Conservation (phyloP, 2,113 vertebrate genomes). For the Lipotes vexillifer region DNA sequence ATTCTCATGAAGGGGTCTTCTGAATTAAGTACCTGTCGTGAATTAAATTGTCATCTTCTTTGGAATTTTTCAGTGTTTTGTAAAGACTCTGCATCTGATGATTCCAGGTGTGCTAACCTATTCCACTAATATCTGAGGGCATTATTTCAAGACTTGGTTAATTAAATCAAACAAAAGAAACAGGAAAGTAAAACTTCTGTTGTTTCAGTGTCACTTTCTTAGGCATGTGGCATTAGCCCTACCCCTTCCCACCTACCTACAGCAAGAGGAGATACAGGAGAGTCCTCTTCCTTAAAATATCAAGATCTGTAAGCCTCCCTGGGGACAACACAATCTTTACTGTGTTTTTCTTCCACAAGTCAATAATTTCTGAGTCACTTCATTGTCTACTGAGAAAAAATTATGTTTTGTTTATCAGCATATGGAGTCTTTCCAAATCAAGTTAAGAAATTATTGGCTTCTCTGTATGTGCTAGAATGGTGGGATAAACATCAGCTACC, state of each 20-base stretch:
- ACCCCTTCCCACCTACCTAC: not conserved
- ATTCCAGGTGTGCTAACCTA: not conserved
- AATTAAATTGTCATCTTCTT: not conserved
- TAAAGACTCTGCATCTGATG: not conserved
- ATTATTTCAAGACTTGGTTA: conserved; percentile 21
- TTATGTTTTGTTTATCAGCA: not conserved
- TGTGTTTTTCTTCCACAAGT: not conserved
- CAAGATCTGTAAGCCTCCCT: not conserved
- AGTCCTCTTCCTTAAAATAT: not conserved
- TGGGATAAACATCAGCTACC: not conserved
- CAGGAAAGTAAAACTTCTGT: not conserved
- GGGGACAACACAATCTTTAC: not conserved
- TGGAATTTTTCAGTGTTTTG: not conserved
- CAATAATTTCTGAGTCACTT: conserved; percentile 1
- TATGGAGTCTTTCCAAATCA: not conserved
- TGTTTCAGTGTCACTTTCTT: not conserved
- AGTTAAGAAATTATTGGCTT: not conserved
- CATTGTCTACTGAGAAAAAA: not conserved
- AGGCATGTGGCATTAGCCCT: not conserved
- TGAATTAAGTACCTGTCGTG: not conserved
- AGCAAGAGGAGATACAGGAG: not conserved
- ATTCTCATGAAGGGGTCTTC: not conserved
- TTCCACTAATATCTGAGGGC: not conserved
- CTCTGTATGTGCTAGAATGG: not conserved
- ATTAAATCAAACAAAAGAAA: conserved; percentile 10